Conservation (phyloP, 2,888 invertebrate genomes). For the Notodonta dromedarius region DNA sequence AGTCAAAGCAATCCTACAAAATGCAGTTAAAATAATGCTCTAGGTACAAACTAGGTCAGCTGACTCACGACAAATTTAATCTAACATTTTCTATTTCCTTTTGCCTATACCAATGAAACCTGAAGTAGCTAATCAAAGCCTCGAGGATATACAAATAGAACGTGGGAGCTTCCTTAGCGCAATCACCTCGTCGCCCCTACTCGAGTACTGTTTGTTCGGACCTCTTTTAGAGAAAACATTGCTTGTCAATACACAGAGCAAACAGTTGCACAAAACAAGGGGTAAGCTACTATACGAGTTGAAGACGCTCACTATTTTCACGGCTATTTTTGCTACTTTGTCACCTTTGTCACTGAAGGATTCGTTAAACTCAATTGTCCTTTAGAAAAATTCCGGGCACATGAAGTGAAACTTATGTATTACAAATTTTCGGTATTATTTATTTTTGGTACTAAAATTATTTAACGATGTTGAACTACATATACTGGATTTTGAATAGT, state of each 20-base stretch:
- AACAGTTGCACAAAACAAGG: constrained; percentile 64
- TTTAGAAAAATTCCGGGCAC: constrained; percentile 12
- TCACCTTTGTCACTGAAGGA: constrained; percentile 42
- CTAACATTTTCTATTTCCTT: constrained; percentile 28
- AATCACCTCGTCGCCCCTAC: constrained; percentile 64
- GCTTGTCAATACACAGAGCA: constrained; percentile 74
- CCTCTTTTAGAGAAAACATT: constrained; percentile 72
- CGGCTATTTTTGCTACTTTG: constrained; percentile 33
- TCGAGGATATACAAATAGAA: constrained; percentile 63
- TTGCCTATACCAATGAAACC: constrained; percentile 36
- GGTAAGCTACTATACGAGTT: constrained; percentile 37
- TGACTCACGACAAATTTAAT: constrained; percentile 17
- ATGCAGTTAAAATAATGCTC: background rate
- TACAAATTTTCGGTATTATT: background rate
- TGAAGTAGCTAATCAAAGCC: constrained; percentile 69
- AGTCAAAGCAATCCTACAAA: background rate
- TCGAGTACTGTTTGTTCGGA: constrained; percentile 62
- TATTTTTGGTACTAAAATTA: too few species aligned
- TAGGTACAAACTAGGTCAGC: background rate
- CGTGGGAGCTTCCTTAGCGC: constrained; percentile 62
- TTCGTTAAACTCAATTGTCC: constrained; percentile 13
- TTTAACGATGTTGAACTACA: too few species aligned
- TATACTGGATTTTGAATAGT: too few species aligned
- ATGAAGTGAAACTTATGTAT: background rate
- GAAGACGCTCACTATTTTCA: constrained; percentile 49